Conservation (phyloP, 2,113 vertebrate species). For the Oncorhynchus kisutch region DNA sequence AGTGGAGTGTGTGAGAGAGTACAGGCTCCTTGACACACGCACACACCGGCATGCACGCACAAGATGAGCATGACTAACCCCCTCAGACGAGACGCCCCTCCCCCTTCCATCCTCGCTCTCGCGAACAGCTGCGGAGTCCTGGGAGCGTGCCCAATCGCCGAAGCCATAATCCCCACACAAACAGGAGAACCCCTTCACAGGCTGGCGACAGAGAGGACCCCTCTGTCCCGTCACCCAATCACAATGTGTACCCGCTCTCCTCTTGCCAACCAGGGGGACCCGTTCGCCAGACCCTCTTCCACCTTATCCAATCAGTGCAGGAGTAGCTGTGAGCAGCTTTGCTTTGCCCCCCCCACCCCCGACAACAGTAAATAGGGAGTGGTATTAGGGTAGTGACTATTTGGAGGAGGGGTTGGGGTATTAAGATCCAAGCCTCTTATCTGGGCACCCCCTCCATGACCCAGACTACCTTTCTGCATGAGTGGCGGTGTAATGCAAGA, state of each 20-base stretch:
- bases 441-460: conserved; percentile 40
- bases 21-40: conserved; percentile 21
- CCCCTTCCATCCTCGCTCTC: conserved; percentile 13
- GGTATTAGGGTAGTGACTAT: conserved; percentile 18
- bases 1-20: neutral
- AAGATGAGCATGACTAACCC: conserved; percentile 43
- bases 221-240: neutral
- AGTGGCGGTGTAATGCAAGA: conserved; percentile 36
- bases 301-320: conserved; percentile 37
- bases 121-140: conserved; percentile 53
- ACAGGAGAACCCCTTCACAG: conserved; percentile 41
- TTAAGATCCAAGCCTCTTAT: conserved; percentile 59
- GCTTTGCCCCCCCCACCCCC: neutral
- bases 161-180: conserved; percentile 64
- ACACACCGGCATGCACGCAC: neutral
- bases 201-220: conserved; percentile 7
- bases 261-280: conserved; percentile 23
- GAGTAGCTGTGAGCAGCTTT: conserved; percentile 26
- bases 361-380: conserved; percentile 32
- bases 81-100: conserved; percentile 42
- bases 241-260: neutral
- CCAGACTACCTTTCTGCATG: conserved; percentile 59
- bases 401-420: conserved; percentile 29
- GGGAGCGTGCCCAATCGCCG: conserved; percentile 63
- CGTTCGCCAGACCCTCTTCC: conserved; percentile 29